Base-by-base conservation (phyloP, 2,113 vertebrate species). In the Neopipo cinnamomea region DNA sequence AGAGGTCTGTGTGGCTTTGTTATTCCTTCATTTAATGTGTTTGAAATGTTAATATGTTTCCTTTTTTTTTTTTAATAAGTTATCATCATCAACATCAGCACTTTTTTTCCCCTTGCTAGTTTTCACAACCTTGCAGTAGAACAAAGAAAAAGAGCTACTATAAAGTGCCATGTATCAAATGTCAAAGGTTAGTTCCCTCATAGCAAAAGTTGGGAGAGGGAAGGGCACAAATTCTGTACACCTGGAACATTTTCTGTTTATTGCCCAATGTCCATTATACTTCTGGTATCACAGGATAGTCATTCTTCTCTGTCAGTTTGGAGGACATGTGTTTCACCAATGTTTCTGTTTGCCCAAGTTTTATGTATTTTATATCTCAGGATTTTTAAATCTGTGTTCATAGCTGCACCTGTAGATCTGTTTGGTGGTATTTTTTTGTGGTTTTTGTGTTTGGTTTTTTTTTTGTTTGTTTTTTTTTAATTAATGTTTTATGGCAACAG, bases 31-130 rank as follows among this genome's bases (percentile, higher is more conserved):
- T 94, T 94, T 88, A 91, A 68, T 42, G 30, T 91, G 61, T 95
- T 95, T 96, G 92, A 96, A 96, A 92, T 95, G 83, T 92, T 96
- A 94, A 96, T 91, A 72, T 44, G n/a, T 31, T 81, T 50, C 18
- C 24, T 42, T 62, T 77, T 55, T 71, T 55, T 70, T 77, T 74
- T n/a, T 14, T 6, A 73, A 66, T 46, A 88, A 85, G 33, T 84
- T 80, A 67, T 56, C 25, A 76, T 55, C 42, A 63, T n/a, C 27
- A 55, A 31, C 30, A 81, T 92, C 73, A 91, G 71, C 79, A 70
- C 9, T 44, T 46, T 55, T 78, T 44, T 21, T 9, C 30, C 6
- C 27, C 37, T 80, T 73, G 39, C 6, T 39, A 66, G 7, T 23
- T 83, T 93, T 91, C 16, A 66, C 33, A 91, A 15, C 5, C 5